Percentiles rank a stretch among this genome's conserved stretches.
Evolutionary conservation across 2,888 invertebrate genomes (phyloP).

Genomic region (Crossocerus cetratus): DNA sequence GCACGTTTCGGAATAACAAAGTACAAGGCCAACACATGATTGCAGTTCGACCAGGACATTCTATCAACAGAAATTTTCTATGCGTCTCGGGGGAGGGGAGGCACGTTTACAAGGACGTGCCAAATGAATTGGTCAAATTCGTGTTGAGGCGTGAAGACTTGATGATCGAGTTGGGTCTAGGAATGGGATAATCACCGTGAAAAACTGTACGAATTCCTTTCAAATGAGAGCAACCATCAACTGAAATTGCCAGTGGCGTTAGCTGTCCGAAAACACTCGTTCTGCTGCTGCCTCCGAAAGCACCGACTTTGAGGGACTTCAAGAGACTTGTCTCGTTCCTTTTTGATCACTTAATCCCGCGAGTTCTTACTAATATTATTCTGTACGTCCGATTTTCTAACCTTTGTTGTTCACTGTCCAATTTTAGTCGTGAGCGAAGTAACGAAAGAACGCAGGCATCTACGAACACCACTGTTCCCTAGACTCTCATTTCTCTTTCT

Average conservation of each 20-base stretch:
- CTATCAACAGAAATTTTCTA: background rate
- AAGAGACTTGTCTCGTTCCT: background rate
- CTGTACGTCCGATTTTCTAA: background rate
- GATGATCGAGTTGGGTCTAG: background rate
- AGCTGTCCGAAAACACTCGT: constrained; percentile 40
- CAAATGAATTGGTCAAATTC: background rate
- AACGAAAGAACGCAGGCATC: background rate
- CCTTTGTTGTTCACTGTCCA: background rate
- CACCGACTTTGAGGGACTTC: too few relatives aligned
- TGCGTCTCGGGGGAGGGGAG: background rate
- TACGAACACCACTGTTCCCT: background rate
- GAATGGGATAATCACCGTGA: constrained; percentile 39
- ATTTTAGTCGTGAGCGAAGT: background rate
- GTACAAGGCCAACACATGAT: background rate
- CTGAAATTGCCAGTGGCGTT: constrained; percentile 35
- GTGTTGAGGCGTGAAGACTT: background rate
- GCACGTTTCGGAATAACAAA: too few relatives aligned
- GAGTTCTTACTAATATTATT: background rate
- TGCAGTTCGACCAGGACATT: background rate
- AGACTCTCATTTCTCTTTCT: too few relatives aligned
- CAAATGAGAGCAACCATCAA: constrained; percentile 19
- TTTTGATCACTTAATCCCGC: constrained; percentile 6
- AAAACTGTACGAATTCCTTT: constrained; percentile 6
- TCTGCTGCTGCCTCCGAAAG: constrained; percentile 10
- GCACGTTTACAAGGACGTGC: background rate